These are phyloP conservation scores for Tetragonula carbonaria DNA, from an alignment of 2,888 invertebrate genomes.

Conservation along the genomic window DNA sequence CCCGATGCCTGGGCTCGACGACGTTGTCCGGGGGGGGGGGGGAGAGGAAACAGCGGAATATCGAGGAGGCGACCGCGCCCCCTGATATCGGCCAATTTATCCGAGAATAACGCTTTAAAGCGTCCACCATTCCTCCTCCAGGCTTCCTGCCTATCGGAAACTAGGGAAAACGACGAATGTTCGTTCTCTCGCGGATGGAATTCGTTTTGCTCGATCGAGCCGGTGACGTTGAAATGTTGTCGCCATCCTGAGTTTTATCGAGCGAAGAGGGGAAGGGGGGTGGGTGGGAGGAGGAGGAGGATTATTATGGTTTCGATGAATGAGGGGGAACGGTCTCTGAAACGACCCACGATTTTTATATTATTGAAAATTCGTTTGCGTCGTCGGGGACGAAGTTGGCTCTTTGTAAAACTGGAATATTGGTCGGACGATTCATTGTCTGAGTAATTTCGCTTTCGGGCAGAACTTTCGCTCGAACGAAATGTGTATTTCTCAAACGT, in stretches of 20 bases:
- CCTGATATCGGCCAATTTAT: constrained; percentile 66
- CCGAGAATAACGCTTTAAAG: constrained; percentile 60
- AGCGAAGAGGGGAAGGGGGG: too few species aligned
- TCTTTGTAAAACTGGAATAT: not conserved
- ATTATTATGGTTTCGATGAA: constrained; percentile 8
- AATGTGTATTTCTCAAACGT: too few species aligned
- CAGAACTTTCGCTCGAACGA: too few species aligned
- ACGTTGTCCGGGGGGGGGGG: constrained; percentile 27
- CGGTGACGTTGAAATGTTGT: constrained; percentile 8
- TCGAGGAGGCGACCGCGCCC: constrained; percentile 58
- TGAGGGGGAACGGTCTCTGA: not conserved
- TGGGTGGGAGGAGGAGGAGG: too few species aligned
- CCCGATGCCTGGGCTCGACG: constrained; percentile 64
- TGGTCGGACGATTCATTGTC: not conserved
- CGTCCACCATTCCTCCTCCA: not conserved
- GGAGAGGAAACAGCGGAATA: constrained; percentile 55
- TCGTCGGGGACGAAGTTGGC: not conserved
- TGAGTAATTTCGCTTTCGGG: too few species aligned
- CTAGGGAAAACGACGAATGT: constrained; percentile 14
- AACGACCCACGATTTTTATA: not conserved
- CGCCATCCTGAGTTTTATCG: not conserved
- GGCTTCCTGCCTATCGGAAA: not conserved
- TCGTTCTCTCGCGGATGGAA: constrained; percentile 24
- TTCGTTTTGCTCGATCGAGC: constrained; percentile 12
- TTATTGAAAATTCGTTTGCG: not conserved